Percentiles rank a stretch among this genome's conserved stretches.
phyloP scores from a whole-genome alignment of 2,888 invertebrate genomes.

The Melieria omissa region DNA sequence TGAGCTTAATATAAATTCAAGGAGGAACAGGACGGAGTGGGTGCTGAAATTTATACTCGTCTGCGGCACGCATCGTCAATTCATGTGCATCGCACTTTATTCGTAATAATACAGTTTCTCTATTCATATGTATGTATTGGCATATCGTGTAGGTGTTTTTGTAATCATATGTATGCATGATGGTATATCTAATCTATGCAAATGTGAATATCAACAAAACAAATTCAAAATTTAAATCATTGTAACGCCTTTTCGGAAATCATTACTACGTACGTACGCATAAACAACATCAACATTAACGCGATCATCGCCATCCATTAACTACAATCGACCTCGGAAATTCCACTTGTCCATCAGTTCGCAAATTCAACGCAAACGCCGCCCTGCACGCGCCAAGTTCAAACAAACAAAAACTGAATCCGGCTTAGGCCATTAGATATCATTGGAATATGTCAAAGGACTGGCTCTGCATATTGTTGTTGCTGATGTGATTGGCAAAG shows the following conservation, averaged over 20 bases:
- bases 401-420: conserved; percentile 26
- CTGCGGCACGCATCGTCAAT: background rate
- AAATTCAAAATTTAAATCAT: too few relatives aligned
- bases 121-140: too few relatives aligned
- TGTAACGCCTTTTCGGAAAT: background rate
- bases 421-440: conserved; percentile 64
- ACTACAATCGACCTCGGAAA: background rate
- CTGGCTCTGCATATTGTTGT: conserved; percentile 59
- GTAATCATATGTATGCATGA: too few relatives aligned
- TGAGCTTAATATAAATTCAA: conserved; percentile 5
- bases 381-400: background rate
- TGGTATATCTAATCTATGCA: too few relatives aligned
- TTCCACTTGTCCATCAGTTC: background rate
- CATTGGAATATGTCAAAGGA: conserved; percentile 67
- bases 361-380: background rate
- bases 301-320: background rate
- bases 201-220: too few relatives aligned
- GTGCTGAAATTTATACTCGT: conserved; percentile 36
- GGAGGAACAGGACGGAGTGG: conserved; percentile 30
- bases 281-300: too few relatives aligned
- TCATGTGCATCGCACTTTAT: too few relatives aligned
- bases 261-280: background rate
- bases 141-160: too few relatives aligned
- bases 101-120: too few relatives aligned
- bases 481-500: conserved; percentile 52